Evolutionary conservation across 1,140 invertebrate genomes (phyloP).

Genomic region (Camponotus pennsylvanicus): DNA sequence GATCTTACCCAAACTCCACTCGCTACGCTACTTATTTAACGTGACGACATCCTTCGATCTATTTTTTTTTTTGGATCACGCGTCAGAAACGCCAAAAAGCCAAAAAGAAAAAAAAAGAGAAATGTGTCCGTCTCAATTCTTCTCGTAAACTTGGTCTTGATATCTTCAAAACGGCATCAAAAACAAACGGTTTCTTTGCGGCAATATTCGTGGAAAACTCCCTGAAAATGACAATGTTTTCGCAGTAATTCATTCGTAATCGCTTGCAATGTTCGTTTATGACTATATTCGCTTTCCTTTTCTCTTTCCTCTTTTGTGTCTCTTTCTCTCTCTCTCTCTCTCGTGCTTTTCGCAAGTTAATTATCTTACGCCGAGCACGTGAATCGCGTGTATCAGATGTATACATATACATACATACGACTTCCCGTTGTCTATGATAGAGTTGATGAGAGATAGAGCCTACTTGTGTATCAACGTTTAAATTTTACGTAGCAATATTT

Average conservation of each 20-base stretch:
- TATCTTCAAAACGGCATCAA: slow-evolving; percentile 65
- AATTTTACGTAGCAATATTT: slow-evolving; percentile 22
- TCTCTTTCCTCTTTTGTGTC: background rate
- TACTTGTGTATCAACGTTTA: slow-evolving; percentile 28
- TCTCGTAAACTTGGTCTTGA: slow-evolving; percentile 62
- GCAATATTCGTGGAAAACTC: slow-evolving; percentile 5
- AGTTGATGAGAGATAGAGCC: slow-evolving; percentile 29
- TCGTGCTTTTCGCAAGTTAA: slow-evolving; percentile 37
- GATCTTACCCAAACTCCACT: background rate
- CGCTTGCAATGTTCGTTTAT: background rate
- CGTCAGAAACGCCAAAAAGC: background rate
- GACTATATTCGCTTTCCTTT: background rate
- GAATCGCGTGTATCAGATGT: slow-evolving; percentile 54
- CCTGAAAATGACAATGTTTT: slow-evolving; percentile 25
- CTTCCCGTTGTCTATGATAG: slow-evolving; percentile 58
- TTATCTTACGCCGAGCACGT: slow-evolving; percentile 56
- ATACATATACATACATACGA: slow-evolving; percentile 4
- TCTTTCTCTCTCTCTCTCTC: background rate
- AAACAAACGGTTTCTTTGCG: slow-evolving; percentile 41
- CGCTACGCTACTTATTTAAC: background rate
- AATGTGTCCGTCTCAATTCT: slow-evolving; percentile 1
- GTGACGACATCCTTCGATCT: background rate
- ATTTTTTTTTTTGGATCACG: too few species aligned
- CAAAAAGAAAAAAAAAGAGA: background rate
- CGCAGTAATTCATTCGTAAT: background rate